Percentiles rank a stretch among this genome's conserved stretches.
Evolutionary conservation across 2,888 invertebrate genomes (phyloP).

Genomic region (Zootermopsis nevadensis): DNA sequence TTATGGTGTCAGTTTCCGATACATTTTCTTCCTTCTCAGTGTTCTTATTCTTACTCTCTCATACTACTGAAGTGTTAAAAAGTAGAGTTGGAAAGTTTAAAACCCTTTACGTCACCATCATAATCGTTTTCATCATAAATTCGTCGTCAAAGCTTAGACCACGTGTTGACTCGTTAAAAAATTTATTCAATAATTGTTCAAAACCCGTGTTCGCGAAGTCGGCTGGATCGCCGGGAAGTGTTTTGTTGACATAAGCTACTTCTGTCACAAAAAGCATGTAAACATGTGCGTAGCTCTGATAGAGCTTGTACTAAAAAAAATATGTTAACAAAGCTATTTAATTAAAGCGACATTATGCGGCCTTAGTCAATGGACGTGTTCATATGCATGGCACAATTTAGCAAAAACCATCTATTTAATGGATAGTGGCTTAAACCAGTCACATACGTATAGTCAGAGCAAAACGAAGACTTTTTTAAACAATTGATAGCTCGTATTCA

Average conservation of each 20-base stretch:
- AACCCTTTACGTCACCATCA: too few relatives aligned
- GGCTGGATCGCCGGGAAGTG: background rate
- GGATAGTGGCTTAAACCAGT: background rate
- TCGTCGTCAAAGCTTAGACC: too few relatives aligned
- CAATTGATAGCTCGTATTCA: too few relatives aligned
- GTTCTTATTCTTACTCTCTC: too few relatives aligned
- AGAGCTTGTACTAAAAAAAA: background rate
- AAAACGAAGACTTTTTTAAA: background rate
- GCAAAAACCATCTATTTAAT: background rate
- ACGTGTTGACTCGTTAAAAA: too few relatives aligned
- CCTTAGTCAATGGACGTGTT: background rate
- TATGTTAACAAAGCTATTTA: slow-evolving; percentile 3
- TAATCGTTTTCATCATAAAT: too few relatives aligned
- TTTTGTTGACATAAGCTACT: background rate
- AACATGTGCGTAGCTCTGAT: background rate
- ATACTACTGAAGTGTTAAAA: too few relatives aligned
- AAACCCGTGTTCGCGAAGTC: too few relatives aligned
- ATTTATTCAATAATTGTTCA: too few relatives aligned
- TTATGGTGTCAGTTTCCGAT: too few relatives aligned
- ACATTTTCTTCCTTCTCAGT: too few relatives aligned
- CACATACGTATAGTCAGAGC: background rate
- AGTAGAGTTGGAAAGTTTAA: too few relatives aligned
- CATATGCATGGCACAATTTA: background rate
- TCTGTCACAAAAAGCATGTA: background rate
- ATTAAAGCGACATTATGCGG: slow-evolving; percentile 9